Conservation (phyloP, 2,888 invertebrate species). For the Zonitis immaculata region DNA sequence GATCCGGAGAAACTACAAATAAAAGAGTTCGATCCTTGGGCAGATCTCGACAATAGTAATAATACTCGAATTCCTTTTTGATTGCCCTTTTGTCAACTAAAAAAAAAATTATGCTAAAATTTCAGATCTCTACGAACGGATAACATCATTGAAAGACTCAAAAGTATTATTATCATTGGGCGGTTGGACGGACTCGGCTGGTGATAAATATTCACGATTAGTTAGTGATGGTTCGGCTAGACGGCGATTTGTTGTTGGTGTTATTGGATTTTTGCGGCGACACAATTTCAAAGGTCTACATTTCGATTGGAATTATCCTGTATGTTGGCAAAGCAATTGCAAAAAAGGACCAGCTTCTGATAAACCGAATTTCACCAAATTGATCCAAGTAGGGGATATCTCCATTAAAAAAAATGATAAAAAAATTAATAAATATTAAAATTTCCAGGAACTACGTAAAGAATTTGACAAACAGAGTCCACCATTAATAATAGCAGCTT, state of each 20-base stretch:
- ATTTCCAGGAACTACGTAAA: slow-evolving; percentile 57
- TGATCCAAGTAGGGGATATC: slow-evolving; percentile 62
- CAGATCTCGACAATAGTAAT: slow-evolving; percentile 81
- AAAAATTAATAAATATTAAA: not conserved
- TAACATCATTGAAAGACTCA: slow-evolving; percentile 62
- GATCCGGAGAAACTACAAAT: slow-evolving; percentile 73
- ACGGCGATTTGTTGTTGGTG: slow-evolving; percentile 64
- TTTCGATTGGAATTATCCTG: slow-evolving; percentile 93
- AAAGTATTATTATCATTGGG: slow-evolving; percentile 77
- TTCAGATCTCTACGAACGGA: slow-evolving; percentile 74
- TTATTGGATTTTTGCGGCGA: slow-evolving; percentile 65
- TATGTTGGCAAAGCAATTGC: slow-evolving; percentile 89
- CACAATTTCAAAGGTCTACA: slow-evolving; percentile 84
- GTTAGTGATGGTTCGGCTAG: slow-evolving; percentile 64
- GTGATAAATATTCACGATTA: slow-evolving; percentile 79
- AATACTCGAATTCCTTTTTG: too few relatives aligned
- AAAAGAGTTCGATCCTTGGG: slow-evolving; percentile 82
- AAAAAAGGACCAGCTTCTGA: slow-evolving; percentile 74
- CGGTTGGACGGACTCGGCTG: slow-evolving; percentile 93
- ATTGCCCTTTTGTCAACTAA: slow-evolving; percentile 27
- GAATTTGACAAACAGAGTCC: slow-evolving; percentile 60
- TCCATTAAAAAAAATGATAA: not conserved
- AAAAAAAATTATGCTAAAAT: too few relatives aligned
- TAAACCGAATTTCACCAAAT: slow-evolving; percentile 69
- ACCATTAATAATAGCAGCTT: slow-evolving; percentile 71